These are phyloP conservation scores for Strix aluco DNA, from an alignment of 2,113 vertebrate genomes.

Conservation along the genomic window DNA sequence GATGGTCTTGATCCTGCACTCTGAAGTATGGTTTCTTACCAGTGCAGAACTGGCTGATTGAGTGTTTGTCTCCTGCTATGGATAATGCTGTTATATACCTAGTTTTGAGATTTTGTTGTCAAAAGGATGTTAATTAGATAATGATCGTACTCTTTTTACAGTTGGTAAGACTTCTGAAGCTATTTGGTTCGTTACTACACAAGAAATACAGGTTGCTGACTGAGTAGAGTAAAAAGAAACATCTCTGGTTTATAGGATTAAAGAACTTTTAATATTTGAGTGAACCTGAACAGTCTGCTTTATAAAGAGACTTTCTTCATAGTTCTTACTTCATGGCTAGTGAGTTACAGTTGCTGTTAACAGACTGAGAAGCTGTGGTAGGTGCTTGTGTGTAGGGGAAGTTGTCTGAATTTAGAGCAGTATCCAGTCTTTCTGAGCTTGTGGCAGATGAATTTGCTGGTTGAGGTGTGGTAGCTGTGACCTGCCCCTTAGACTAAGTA, in stretches of 20 bases:
- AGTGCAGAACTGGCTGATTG: background rate
- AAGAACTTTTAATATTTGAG: background rate
- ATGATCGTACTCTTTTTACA: background rate
- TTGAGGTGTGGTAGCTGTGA: background rate
- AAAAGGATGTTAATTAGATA: background rate
- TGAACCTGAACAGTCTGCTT: background rate
- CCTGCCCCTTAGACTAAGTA: background rate
- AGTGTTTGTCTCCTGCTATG: background rate
- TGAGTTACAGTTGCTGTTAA: background rate
- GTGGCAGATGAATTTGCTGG: background rate
- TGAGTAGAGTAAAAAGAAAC: background rate
- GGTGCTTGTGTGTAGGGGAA: background rate
- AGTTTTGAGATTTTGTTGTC: background rate
- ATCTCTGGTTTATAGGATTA: background rate
- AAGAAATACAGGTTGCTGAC: background rate
- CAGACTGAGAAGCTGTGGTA: background rate
- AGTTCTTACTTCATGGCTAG: background rate
- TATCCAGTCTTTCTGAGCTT: background rate
- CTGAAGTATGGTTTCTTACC: background rate
- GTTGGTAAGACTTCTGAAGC: background rate
- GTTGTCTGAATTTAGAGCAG: background rate
- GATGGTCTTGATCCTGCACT: background rate
- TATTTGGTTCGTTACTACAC: background rate
- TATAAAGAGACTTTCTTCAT: background rate
- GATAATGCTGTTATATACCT: background rate